Conservation (phyloP, 1,140 invertebrate genomes). For the Drosophila willistoni region DNA sequence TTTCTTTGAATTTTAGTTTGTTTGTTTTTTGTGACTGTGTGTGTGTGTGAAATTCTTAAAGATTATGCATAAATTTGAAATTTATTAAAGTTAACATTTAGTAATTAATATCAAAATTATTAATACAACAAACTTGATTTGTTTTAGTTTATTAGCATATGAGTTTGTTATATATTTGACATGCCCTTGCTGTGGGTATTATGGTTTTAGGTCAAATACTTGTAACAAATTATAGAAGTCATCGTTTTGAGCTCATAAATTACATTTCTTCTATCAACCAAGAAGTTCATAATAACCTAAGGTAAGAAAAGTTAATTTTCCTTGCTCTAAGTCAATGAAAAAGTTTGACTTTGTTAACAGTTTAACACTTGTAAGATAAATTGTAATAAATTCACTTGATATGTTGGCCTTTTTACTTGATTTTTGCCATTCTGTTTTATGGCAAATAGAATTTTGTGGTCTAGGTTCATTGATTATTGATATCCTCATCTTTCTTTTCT, state of each 20-base stretch:
- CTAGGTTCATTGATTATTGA: slow-evolving; percentile 2
- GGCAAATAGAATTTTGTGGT: slow-evolving; percentile 27
- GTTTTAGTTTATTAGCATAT: background rate
- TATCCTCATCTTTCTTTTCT: slow-evolving; percentile 8
- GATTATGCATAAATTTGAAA: slow-evolving; percentile 33
- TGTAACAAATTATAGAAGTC: background rate
- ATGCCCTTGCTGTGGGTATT: background rate
- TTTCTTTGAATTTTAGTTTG: background rate
- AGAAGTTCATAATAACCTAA: too few relatives aligned
- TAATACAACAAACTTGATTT: slow-evolving; percentile 11
- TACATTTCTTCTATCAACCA: too few relatives aligned
- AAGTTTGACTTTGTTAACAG: too few relatives aligned
- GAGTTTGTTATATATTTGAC: background rate
- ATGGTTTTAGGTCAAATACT: background rate
- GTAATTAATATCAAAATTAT: slow-evolving; percentile 11
- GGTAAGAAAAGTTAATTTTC: too few relatives aligned
- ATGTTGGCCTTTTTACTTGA: slow-evolving; percentile 1
- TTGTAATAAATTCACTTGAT: background rate
- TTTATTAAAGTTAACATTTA: slow-evolving; percentile 3
- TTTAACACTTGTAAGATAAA: background rate
- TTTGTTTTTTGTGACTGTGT: background rate
- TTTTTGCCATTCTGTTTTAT: slow-evolving; percentile 2
- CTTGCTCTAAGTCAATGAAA: too few relatives aligned
- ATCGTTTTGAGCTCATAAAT: background rate
- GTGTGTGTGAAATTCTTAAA: slow-evolving; percentile 8